phyloP scores from a whole-genome alignment of 2,797 vertebrate genomes.

The Chrosomus eos region DNA sequence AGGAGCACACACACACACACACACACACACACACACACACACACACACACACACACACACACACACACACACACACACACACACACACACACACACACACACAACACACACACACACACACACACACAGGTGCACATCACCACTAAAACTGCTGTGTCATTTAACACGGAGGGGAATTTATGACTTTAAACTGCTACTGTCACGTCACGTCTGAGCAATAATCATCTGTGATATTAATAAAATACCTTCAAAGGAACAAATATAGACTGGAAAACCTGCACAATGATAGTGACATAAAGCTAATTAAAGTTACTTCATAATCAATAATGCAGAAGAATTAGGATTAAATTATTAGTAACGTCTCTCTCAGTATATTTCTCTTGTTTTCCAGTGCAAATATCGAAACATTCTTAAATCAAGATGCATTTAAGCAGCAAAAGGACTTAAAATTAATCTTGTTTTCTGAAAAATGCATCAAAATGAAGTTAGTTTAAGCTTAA shows the following conservation, averaged over 20 bases:
- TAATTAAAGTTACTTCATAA: no score
- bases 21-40: slow-evolving; percentile 31
- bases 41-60: slow-evolving; percentile 34
- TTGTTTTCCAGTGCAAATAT: not conserved
- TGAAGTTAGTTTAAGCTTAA: no score
- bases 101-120: slow-evolving; percentile 30
- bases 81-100: slow-evolving; percentile 34
- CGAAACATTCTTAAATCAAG: no score
- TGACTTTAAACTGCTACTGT: slow-evolving; percentile 5
- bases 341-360: not conserved
- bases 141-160: slow-evolving; percentile 9
- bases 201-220: slow-evolving; percentile 3
- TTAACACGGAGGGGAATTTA: slow-evolving; percentile 8
- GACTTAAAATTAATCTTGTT: no score
- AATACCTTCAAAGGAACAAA: not conserved
- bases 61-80: slow-evolving; percentile 31
- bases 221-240: not conserved
- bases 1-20: slow-evolving; percentile 5
- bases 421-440: not conserved
- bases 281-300: no score
- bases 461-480: no score
- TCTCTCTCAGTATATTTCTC: not conserved
- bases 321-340: no score
- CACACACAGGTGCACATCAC: slow-evolving; percentile 25
- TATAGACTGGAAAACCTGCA: not conserved